Base-by-base conservation (phyloP, 2,113 vertebrate genomes). In the Chaetura pelagica region DNA sequence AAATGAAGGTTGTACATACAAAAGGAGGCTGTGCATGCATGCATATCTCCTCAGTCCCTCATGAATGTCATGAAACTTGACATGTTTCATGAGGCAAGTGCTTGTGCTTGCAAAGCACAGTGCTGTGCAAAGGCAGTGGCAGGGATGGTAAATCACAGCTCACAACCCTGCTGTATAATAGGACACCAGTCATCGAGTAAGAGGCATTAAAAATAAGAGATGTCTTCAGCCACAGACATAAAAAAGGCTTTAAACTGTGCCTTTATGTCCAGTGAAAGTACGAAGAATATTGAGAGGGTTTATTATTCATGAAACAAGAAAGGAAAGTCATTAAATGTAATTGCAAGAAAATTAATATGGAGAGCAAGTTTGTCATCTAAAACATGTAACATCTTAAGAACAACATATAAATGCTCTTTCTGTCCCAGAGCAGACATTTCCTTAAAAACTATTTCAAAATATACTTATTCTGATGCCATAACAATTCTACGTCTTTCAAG, bases 381-480 rank as follows among this genome's bases (percentile, higher is more conserved):
- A 83, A n/a, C 29, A 22, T 42, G 29, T 32, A 59, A 79, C 89
- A 81, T 24, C 42, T 58, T 74, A 74, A 87, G 34, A 84, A 38
- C 22, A 91, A 34, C 13, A 59, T 30, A 67, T 5, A 77, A 69
- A 83, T 79, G 52, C 57, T 78, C 48, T 55, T 87, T 92, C 64
- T 64, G n/a, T 64, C 32, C 14, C 14, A 35, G 42, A 72, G 24
- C n/a, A 91, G 35, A 49, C 6, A 48, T 72, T 71, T 82, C 55
- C 34, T 82, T 38, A 75, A 84, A 91, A 93, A 59, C 17, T 67
- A 49, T 84, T 91, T 67, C 46, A 89, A 87, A 96, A 59, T 40
- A 27, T 14, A 48, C 40, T 91, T 79, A 48, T 27, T 87, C 38
- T 48, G 81, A 81, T 75, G 44, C 30, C 54, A 38, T 40, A 82